phyloP scores from a whole-genome alignment of 2,113 vertebrate genomes.

The Halcyon malimbica region DNA sequence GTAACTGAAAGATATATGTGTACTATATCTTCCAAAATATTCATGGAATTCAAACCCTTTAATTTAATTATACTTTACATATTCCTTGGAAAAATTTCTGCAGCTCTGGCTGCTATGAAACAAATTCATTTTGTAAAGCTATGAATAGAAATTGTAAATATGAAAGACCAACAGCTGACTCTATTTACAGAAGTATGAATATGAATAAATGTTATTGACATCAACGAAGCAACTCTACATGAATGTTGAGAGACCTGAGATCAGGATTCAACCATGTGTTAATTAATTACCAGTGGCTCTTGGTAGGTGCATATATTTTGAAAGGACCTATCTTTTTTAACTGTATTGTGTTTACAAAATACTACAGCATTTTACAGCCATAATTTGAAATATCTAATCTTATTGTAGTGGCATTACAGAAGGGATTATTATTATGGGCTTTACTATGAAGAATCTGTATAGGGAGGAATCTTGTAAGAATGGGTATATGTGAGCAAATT shows the following conservation, averaged over 20 bases:
- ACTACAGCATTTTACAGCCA: neutral
- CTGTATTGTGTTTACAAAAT: neutral
- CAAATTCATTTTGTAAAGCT: neutral
- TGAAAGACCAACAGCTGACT: neutral
- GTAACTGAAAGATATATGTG: neutral
- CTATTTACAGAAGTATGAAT: neutral
- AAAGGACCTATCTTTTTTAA: neutral
- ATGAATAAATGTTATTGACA: neutral
- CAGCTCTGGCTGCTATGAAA: neutral
- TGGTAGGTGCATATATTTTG: neutral
- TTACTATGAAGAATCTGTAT: neutral
- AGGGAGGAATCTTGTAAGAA: neutral
- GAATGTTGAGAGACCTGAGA: neutral
- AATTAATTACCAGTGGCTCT: neutral
- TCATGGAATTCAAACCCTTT: neutral
- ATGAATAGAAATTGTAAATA: neutral
- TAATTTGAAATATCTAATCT: neutral
- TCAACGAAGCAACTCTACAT: neutral
- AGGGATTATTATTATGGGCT: neutral
- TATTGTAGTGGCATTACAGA: neutral
- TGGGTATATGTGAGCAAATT: neutral
- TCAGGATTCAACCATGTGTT: neutral
- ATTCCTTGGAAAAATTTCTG: neutral
- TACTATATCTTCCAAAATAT: neutral
- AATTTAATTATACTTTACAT: neutral